A percentile compares a stretch with the other conserved stretches of the same genome.
Conservation (phyloP, 2,888 invertebrate species). For the Melieria crassipennis region DNA sequence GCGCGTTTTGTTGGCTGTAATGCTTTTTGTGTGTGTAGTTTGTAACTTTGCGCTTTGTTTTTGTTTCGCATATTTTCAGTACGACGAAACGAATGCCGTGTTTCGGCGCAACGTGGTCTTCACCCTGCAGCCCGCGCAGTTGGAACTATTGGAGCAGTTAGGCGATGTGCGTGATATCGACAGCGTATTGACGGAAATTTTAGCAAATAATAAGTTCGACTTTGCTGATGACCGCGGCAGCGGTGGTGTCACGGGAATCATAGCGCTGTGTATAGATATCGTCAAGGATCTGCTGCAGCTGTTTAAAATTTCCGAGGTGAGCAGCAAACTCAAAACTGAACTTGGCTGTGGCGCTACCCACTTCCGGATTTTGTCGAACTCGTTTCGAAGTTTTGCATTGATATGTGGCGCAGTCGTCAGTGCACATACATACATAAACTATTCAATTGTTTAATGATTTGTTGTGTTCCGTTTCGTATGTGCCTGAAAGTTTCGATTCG, state of each 20-base stretch:
- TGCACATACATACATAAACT: not conserved
- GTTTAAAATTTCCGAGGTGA: slow-evolving; percentile 51
- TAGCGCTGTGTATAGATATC: slow-evolving; percentile 47
- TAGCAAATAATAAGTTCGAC: slow-evolving; percentile 40
- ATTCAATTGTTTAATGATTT: not conserved
- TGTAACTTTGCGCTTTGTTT: not conserved
- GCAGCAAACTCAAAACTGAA: not conserved
- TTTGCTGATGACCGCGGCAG: slow-evolving; percentile 19
- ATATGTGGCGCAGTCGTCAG: not conserved
- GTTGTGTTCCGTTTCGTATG: slow-evolving; percentile 5
- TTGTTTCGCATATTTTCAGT: slow-evolving; percentile 42
- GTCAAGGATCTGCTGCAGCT: slow-evolving; percentile 47
- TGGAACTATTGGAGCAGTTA: slow-evolving; percentile 50
- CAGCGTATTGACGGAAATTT: slow-evolving; percentile 50
- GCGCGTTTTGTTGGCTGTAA: slow-evolving; percentile 2
- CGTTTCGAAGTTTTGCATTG: not conserved
- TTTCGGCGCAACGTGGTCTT: slow-evolving; percentile 51
- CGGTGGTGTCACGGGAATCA: slow-evolving; percentile 35
- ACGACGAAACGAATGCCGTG: slow-evolving; percentile 37
- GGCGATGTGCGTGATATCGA: slow-evolving; percentile 59
- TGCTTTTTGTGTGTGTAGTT: slow-evolving; percentile 1
- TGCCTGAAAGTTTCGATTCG: slow-evolving; percentile 50
- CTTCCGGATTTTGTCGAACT: too few species aligned
- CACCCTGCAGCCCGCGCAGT: slow-evolving; percentile 47
- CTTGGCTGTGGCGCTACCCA: too few species aligned